Base-by-base conservation (phyloP, 2,888 invertebrate genomes). In the Hydroisotoma schaefferi region DNA sequence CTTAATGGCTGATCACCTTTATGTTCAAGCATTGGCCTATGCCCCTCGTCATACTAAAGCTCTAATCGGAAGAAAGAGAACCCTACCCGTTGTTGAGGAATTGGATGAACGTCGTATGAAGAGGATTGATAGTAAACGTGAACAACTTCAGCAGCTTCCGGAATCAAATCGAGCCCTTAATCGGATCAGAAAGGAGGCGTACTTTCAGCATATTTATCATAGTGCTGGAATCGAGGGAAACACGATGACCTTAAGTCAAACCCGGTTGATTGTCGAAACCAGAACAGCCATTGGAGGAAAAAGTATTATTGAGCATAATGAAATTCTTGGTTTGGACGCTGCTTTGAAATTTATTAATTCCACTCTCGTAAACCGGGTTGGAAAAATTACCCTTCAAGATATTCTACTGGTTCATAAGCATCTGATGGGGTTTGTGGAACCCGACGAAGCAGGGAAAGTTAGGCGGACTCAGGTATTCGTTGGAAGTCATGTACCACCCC, bases 211-310 rank as follows among this genome's bases (percentile, higher is more conserved):
- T 75, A 93, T 98, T 65, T 94, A 95, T 77, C 97, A 98, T 75
- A 94, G 95, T 0, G 94, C 94, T 22, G 97, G 92, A 25, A 94
- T 98, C 68, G 98, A 98, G 79, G 97, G 97, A 0, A 98, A 98
- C 75, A 97, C 97, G 0, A 90, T 99, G 87, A 89, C 91, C 2
- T 80, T 98, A 43, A 86, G 88, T 23, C 93, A 98, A 77, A 91
- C 97, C 0, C 82, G 94, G 68, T 88, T 88, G 59, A 86, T 98
- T 63, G 81, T 98, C 23, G 97, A 98, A 78, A 97, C 95, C 0
- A 83, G 88, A 44, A 83, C 82, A 67, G 81, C 81, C 5, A 77
- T 89, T 74, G 89, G 87, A 0, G 88, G 94, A 1, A 97, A 97
- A 78, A 94, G 94, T 75, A 86, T 98, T 52, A 85, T 91, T 72